Percentiles rank a stretch among this genome's conserved stretches.
Conservation (phyloP, 2,888 invertebrate species). For the Hemicrepidius hirtus region DNA sequence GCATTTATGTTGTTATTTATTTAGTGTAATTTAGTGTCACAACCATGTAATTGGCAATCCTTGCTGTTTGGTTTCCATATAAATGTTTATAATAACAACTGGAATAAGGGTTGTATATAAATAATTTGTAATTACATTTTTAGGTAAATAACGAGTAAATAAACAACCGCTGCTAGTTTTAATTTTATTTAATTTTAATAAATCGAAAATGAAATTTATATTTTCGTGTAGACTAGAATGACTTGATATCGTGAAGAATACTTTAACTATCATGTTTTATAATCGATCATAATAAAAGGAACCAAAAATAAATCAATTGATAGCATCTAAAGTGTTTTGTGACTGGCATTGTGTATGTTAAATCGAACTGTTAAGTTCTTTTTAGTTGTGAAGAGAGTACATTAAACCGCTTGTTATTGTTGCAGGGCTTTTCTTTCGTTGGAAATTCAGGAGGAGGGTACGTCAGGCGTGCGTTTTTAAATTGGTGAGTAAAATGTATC, state of each 20-base stretch:
- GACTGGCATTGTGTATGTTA: slow-evolving; percentile 16
- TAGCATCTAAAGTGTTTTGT: slow-evolving; percentile 17
- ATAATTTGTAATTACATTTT: no score
- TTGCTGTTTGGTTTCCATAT: no score
- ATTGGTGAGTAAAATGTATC: slow-evolving; percentile 63
- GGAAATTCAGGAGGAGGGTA: slow-evolving; percentile 46
- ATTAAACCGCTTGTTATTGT: slow-evolving; percentile 50
- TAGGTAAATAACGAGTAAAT: no score
- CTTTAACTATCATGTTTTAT: slow-evolving; percentile 10
- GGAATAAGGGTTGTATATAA: no score
- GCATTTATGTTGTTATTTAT: no score
- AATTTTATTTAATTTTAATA: no score
- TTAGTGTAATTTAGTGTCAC: no score
- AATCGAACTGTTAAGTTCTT: slow-evolving; percentile 20
- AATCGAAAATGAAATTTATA: no score
- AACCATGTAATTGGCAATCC: no score
- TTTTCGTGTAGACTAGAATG: no score
- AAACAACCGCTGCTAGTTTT: no score
- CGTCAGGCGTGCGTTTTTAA: slow-evolving; percentile 61
- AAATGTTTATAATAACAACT: no score
- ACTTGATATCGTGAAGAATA: background rate
- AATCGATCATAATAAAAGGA: slow-evolving; percentile 20
- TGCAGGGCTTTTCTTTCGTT: slow-evolving; percentile 41
- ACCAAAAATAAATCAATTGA: slow-evolving; percentile 22
- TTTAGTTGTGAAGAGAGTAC: slow-evolving; percentile 4